These are phyloP conservation scores for Chloroceryle amazona DNA, from an alignment of 2,797 vertebrate genomes.

Conservation along the genomic window DNA sequence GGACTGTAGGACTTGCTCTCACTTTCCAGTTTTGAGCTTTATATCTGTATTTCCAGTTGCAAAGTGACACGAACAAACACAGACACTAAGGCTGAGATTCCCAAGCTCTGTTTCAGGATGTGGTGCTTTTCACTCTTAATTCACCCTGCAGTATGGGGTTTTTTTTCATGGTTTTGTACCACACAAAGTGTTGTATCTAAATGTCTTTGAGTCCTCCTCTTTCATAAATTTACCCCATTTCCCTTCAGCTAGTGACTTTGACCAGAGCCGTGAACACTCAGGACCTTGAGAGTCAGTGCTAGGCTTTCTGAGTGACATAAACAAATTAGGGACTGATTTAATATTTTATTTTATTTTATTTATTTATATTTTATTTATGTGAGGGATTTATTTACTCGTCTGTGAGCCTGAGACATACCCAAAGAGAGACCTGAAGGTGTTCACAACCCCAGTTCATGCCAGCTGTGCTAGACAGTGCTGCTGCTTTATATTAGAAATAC, in stretches of 20 bases:
- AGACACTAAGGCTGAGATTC: not conserved
- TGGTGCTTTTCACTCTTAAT: not conserved
- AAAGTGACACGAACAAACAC: not conserved
- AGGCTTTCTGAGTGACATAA: not conserved
- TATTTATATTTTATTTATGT: not conserved
- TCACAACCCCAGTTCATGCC: not conserved
- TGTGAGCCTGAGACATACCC: not conserved
- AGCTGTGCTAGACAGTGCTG: slow-evolving; percentile 43
- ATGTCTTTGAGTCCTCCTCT: not conserved
- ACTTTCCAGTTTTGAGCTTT: not conserved
- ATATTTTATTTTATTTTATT: not conserved
- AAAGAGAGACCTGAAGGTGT: slow-evolving; percentile 18
- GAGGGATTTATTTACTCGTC: not conserved
- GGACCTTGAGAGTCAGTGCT: not conserved
- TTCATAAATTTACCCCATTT: not conserved
- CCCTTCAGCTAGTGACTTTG: not conserved
- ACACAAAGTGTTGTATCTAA: not conserved
- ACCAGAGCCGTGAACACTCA: not conserved
- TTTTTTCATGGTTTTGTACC: not conserved
- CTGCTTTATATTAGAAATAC: slow-evolving; percentile 45
- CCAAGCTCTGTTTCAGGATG: not conserved
- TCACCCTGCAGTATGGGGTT: not conserved
- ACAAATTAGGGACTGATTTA: not conserved
- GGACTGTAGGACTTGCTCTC: not conserved
- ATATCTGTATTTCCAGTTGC: not conserved